phyloP scores from a whole-genome alignment of 2,797 vertebrate species.

The Cichlasoma orientale region DNA sequence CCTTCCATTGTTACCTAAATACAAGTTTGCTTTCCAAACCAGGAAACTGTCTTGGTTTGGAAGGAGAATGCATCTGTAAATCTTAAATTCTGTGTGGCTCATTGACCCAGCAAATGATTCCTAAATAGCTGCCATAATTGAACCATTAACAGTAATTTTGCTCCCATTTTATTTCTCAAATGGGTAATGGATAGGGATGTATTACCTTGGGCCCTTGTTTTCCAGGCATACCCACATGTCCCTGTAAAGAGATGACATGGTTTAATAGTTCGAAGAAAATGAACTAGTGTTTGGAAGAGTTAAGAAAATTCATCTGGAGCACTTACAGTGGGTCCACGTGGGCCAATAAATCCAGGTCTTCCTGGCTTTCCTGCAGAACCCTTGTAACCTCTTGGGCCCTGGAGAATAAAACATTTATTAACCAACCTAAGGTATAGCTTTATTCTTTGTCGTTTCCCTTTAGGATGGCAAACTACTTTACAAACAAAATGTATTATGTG shows the following conservation, averaged over 20 bases:
- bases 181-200: constrained; percentile 29
- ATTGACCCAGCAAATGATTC: constrained; percentile 10
- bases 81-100: not conserved
- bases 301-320: constrained; percentile 55
- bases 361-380: constrained; percentile 82
- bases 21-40: constrained; percentile 17
- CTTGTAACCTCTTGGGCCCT: constrained; percentile 82
- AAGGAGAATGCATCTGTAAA: constrained; percentile 14
- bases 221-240: constrained; percentile 80
- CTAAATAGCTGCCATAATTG: constrained; percentile 7
- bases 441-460: constrained; percentile 50
- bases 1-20: constrained; percentile 3
- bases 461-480: constrained; percentile 64
- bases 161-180: constrained; percentile 19
- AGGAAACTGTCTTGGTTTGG: constrained; percentile 16
- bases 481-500: constrained; percentile 32
- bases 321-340: constrained; percentile 80
- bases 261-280: constrained; percentile 66
- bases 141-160: constrained; percentile 30
- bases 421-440: constrained; percentile 60
- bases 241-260: constrained; percentile 71
- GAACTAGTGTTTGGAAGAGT: constrained; percentile 53
- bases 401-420: constrained; percentile 70
- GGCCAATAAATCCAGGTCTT: constrained; percentile 83
- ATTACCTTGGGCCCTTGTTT: constrained; percentile 79